Conservation (phyloP, 2,797 vertebrate species). For the Rhabdomys pumilio region DNA sequence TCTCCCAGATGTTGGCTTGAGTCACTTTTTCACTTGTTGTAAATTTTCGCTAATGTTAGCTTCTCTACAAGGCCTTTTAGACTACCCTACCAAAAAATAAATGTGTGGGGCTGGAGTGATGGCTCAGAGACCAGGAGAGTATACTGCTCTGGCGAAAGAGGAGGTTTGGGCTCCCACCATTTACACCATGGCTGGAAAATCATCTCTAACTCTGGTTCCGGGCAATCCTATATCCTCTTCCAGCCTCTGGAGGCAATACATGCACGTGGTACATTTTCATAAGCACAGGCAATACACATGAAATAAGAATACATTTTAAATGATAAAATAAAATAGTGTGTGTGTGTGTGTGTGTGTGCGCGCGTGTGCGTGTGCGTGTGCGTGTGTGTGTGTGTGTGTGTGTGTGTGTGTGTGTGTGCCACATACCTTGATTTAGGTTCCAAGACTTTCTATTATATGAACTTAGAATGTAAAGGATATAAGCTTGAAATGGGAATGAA, state of each 20-base stretch:
- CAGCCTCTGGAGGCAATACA: background rate
- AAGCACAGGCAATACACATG: background rate
- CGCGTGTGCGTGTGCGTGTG: background rate
- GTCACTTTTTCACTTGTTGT: background rate
- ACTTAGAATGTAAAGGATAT: background rate
- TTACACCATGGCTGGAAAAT: background rate
- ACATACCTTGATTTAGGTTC: background rate
- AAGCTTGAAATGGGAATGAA: background rate
- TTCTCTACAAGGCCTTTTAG: background rate
- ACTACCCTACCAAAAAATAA: background rate
- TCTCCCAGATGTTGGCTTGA: background rate
- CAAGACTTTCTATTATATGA: background rate
- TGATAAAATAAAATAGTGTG: background rate
- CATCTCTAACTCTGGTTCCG: background rate
- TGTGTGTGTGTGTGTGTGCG: background rate
- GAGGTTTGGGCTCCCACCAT: background rate
- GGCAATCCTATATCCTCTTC: background rate
- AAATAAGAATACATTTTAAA: background rate
- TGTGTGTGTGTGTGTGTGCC: background rate
- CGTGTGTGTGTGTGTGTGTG: background rate
- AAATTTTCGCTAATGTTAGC: background rate
- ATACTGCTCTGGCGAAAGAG: background rate
- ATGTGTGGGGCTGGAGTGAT: background rate
- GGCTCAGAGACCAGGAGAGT: background rate
- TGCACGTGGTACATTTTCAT: background rate